Evolutionary conservation across 1,140 invertebrate species (phyloP).

Genomic region (Leptopilina boulardi): DNA sequence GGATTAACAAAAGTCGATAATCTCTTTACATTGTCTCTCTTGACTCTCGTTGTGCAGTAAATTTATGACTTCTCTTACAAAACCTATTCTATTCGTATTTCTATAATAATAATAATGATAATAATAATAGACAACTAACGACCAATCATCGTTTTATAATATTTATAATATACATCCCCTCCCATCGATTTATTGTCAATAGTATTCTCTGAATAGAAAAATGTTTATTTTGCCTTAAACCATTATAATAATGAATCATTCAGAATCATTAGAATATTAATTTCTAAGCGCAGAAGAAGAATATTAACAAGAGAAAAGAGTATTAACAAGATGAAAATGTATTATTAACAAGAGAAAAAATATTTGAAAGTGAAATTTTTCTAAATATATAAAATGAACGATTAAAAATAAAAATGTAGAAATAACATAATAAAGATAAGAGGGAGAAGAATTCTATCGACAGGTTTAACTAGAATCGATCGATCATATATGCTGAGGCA

Average conservation of each 20-base stretch:
- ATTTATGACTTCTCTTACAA: constrained; percentile 56
- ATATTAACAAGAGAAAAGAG: too few relatives aligned
- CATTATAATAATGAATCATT: too few relatives aligned
- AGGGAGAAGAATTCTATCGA: constrained; percentile 19
- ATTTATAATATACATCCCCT: too few relatives aligned
- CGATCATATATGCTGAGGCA: constrained; percentile 27
- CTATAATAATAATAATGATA: constrained; percentile 42
- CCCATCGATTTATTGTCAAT: background rate
- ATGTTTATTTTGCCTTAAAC: too few relatives aligned
- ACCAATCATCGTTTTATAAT: constrained; percentile 58
- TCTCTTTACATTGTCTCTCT: constrained; percentile 56
- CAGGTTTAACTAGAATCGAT: constrained; percentile 34
- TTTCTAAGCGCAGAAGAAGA: background rate
- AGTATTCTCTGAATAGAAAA: background rate
- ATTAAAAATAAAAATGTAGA: constrained; percentile 1
- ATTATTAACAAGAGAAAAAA: background rate
- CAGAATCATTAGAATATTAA: too few relatives aligned
- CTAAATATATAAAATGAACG: background rate
- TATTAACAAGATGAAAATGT: too few relatives aligned
- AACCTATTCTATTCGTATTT: background rate
- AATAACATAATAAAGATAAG: constrained; percentile 22
- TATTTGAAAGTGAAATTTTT: background rate
- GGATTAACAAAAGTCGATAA: constrained; percentile 52
- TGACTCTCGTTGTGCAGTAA: constrained; percentile 43
- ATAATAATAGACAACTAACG: constrained; percentile 44